A percentile compares a stretch with the other conserved stretches of the same genome.
Conservation (phyloP, 2,888 invertebrate genomes). For the Eupithecia tripunctaria region DNA sequence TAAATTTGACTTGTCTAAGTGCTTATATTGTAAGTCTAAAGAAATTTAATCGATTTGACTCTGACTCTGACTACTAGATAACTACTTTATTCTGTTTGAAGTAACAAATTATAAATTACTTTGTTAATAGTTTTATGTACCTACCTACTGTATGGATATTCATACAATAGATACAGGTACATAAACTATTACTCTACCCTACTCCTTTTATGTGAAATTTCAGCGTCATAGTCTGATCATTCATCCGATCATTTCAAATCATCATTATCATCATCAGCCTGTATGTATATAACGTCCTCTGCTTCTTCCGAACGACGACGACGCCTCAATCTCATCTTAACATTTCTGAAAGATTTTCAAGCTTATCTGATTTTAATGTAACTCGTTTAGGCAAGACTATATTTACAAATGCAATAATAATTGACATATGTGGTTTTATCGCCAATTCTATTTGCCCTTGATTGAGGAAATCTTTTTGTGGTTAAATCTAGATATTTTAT, state of each 20-base stretch:
- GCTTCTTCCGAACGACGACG: too few species aligned
- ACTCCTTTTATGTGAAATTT: not conserved
- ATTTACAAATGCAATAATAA: slow-evolving; percentile 22
- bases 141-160: not conserved
- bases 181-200: too few species aligned
- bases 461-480: slow-evolving; percentile 23
- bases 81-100: too few species aligned
- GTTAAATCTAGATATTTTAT: not conserved
- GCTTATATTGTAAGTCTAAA: too few species aligned
- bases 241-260: not conserved
- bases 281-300: too few species aligned
- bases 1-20: too few species aligned
- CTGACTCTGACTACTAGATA: too few species aligned
- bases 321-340: not conserved
- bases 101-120: not conserved
- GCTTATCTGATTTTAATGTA: not conserved
- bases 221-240: not conserved
- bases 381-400: not conserved
- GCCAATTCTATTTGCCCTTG: slow-evolving; percentile 4
- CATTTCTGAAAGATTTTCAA: not conserved
- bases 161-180: too few species aligned
- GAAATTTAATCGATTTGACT: too few species aligned
- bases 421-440: slow-evolving; percentile 15
- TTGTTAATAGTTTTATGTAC: not conserved
- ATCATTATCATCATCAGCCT: too few species aligned